phyloP scores from a whole-genome alignment of 2,888 invertebrate genomes.

The Mayetiola destructor region DNA sequence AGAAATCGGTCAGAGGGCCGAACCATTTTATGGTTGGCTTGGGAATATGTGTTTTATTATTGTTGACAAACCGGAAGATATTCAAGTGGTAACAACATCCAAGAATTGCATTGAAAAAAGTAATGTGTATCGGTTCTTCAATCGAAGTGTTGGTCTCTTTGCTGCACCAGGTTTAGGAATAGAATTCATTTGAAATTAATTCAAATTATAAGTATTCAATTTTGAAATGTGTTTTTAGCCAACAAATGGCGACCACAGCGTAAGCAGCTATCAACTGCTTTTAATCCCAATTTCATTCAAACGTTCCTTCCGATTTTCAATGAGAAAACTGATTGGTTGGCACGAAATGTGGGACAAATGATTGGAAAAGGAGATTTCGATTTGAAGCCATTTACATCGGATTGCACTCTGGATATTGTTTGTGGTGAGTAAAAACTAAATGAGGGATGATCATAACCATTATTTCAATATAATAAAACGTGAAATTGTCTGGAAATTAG shows the following conservation, averaged over 20 bases:
- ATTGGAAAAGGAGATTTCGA: neutral
- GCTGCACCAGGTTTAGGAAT: neutral
- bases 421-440: neutral
- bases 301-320: neutral
- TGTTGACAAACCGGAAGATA: neutral
- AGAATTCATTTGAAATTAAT: neutral
- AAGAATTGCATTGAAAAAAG: neutral
- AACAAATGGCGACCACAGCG: neutral
- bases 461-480: too few relatives aligned
- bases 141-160: constrained; percentile 6
- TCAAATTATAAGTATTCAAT: neutral
- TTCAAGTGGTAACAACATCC: neutral
- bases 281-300: neutral
- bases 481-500: neutral
- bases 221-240: neutral
- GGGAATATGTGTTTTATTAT: neutral
- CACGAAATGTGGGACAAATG: neutral
- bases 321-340: neutral
- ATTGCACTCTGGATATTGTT: neutral
- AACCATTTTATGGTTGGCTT: neutral
- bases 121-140: neutral
- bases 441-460: too few relatives aligned
- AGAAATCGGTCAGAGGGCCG: neutral
- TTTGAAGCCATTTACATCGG: neutral
- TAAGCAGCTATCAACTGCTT: neutral